These are phyloP conservation scores for Sphaerophoria rueppellii DNA, from an alignment of 2,888 invertebrate species.

Conservation along the genomic window DNA sequence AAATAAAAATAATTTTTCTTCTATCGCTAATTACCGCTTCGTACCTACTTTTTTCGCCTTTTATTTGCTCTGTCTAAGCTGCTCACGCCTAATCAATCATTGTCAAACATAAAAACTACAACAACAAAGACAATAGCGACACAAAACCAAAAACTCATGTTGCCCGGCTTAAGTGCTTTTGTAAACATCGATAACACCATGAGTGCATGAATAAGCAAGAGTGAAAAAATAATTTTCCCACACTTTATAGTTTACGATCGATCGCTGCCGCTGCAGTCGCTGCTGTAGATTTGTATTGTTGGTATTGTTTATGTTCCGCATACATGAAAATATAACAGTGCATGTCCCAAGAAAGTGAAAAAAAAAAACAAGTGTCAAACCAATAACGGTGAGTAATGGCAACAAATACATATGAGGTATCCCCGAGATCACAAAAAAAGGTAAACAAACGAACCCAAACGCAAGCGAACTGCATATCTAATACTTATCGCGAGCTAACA, in stretches of 20 bases:
- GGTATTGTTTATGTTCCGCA: conserved; percentile 3
- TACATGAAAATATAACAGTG: conserved; percentile 7
- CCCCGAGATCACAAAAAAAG: conserved; percentile 7
- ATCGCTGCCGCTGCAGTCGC: conserved; percentile 10
- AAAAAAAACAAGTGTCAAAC: conserved; percentile 45
- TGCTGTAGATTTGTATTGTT: background rate
- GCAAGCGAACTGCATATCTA: conserved; percentile 33
- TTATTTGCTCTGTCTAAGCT: conserved; percentile 12
- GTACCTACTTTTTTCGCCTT: conserved; percentile 26
- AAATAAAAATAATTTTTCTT: conserved; percentile 32
- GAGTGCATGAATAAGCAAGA: conserved; percentile 28
- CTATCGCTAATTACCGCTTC: conserved; percentile 52
- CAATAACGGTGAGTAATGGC: conserved; percentile 50
- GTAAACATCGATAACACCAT: conserved; percentile 60
- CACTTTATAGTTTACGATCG: conserved; percentile 5
- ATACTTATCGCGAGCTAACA: conserved; percentile 48
- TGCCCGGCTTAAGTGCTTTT: conserved; percentile 63
- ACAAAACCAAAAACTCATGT: conserved; percentile 41
- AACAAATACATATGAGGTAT: conserved; percentile 41
- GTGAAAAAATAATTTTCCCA: conserved; percentile 46
- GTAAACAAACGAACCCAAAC: conserved; percentile 11
- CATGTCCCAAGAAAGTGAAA: conserved; percentile 13
- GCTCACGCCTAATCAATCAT: conserved; percentile 56
- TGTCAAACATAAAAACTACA: conserved; percentile 28
- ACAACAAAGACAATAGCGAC: background rate